Evolutionary conservation across 2,888 invertebrate species (phyloP).

Genomic region (Ferrisia virgata): DNA sequence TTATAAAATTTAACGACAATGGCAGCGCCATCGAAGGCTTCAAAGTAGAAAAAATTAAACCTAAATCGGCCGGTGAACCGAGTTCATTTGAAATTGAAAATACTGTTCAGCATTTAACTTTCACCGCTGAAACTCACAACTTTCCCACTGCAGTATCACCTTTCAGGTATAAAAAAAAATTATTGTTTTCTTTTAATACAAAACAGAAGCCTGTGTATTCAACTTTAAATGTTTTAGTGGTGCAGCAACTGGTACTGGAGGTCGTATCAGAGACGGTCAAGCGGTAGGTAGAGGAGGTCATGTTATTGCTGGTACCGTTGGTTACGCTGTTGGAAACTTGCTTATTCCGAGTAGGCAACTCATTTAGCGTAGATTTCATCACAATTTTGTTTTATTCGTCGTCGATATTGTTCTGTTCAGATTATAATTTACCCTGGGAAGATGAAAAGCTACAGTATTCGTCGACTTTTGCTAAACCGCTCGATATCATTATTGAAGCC

Average conservation of each 20-base stretch:
- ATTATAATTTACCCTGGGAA: slow-evolving; percentile 86
- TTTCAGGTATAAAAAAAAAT: slow-evolving; percentile 59
- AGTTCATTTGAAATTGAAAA: slow-evolving; percentile 58
- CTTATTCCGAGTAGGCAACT: slow-evolving; percentile 71
- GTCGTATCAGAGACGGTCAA: slow-evolving; percentile 91
- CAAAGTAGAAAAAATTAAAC: slow-evolving; percentile 66
- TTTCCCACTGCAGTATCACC: slow-evolving; percentile 97
- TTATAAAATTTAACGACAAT: slow-evolving; percentile 96
- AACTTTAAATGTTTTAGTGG: slow-evolving; percentile 62
- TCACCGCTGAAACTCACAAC: slow-evolving; percentile 98
- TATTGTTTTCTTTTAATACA: neutral
- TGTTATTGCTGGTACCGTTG: slow-evolving; percentile 92
- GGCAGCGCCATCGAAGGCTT: slow-evolving; percentile 91
- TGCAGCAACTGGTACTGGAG: slow-evolving; percentile 96
- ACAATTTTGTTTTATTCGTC: neutral
- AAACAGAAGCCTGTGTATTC: too few relatives aligned
- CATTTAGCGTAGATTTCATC: neutral
- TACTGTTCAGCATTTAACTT: slow-evolving; percentile 80
- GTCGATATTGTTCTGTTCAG: slow-evolving; percentile 2
- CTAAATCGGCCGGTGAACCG: slow-evolving; percentile 65
- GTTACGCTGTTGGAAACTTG: slow-evolving; percentile 92
- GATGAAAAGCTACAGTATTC: slow-evolving; percentile 72
- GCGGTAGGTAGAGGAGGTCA: slow-evolving; percentile 91
- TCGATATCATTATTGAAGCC: slow-evolving; percentile 89
- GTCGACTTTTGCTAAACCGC: slow-evolving; percentile 80